Base-by-base conservation (phyloP, 2,113 vertebrate genomes). In the Centropristis striata region DNA sequence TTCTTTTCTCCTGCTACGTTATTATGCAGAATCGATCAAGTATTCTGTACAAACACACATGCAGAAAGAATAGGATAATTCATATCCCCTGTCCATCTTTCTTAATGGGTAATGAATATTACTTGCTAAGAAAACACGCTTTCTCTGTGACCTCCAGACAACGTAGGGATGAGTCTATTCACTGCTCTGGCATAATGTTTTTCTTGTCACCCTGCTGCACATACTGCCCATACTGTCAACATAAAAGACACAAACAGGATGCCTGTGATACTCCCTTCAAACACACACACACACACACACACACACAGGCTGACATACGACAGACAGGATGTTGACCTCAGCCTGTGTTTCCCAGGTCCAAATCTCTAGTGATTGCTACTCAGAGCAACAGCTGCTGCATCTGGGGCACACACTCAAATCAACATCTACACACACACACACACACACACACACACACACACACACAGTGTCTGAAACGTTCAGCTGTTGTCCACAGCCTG, bases 201-300 rank as follows among this genome's bases (percentile, higher is more conserved):
- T 75, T 81, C 61, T 81, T 78, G 67, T 81, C 84, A 75, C 80
- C 79, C 28, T 68, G n/a, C 60, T 51, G 71, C 61, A 66, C 42
- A 68, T 67, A 70, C 50, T 49, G n/a, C n/a, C 75, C 60, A 41
- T 23, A 55, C 77, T 72, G 78, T 84, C 76, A 74, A 78, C 59
- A 75, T 73, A 67, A 81, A 79, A 83, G 71, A 78, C 51, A 71
- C 75, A 87, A 85, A 86, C 87, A 90, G 83, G 88, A 91, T 82
- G 82, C 25, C 54, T 83, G 54, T 57, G 14, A 73, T 55, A 46
- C 20, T n/a, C 21, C 47, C 46, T 25, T 7, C 41, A 36, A 28
- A 74, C 49, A 55, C 65, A 54, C 63, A 74, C 27, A 58, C 53
- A 64, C 27, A 23, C 54, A 41, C 36, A 23, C 46, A 39, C 51